A percentile compares a stretch with the other conserved stretches of the same genome.
These are phyloP conservation scores for Sycophila texana DNA, from an alignment of 2,888 invertebrate species.

Conservation along the genomic window DNA sequence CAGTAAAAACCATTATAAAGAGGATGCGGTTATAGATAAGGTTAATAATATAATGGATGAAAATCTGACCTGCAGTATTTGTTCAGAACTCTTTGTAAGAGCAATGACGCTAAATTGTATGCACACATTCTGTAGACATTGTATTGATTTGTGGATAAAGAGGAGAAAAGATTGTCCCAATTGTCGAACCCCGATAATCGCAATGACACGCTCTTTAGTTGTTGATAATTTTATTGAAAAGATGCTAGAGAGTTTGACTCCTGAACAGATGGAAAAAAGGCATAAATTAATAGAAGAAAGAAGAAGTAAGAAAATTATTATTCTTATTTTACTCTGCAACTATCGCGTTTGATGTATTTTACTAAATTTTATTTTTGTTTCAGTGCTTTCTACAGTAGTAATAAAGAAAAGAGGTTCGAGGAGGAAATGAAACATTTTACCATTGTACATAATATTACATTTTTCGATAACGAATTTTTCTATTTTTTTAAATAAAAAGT, in stretches of 20 bases:
- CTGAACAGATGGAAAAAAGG: slow-evolving; percentile 79
- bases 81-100: slow-evolving; percentile 84
- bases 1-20: slow-evolving; percentile 15
- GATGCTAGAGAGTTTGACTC: slow-evolving; percentile 81
- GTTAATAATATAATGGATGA: slow-evolving; percentile 81
- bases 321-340: neutral
- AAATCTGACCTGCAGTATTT: slow-evolving; percentile 86
- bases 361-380: slow-evolving; percentile 28
- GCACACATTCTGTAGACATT: slow-evolving; percentile 85
- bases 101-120: slow-evolving; percentile 84
- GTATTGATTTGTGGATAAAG: slow-evolving; percentile 84
- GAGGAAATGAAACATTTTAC: slow-evolving; percentile 2
- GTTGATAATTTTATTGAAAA: slow-evolving; percentile 85
- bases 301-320: slow-evolving; percentile 59
- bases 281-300: slow-evolving; percentile 72
- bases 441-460: too few relatives aligned
- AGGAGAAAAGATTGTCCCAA: slow-evolving; percentile 85
- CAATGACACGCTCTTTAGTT: slow-evolving; percentile 80
- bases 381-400: slow-evolving; percentile 11
- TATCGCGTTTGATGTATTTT: neutral
- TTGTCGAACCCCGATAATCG: slow-evolving; percentile 78
- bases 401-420: slow-evolving; percentile 4
- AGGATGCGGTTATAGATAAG: slow-evolving; percentile 68
- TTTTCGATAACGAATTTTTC: neutral
- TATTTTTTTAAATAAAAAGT: slow-evolving; percentile 8